phyloP scores from a whole-genome alignment of 2,113 vertebrate species.

The Cariama cristata region DNA sequence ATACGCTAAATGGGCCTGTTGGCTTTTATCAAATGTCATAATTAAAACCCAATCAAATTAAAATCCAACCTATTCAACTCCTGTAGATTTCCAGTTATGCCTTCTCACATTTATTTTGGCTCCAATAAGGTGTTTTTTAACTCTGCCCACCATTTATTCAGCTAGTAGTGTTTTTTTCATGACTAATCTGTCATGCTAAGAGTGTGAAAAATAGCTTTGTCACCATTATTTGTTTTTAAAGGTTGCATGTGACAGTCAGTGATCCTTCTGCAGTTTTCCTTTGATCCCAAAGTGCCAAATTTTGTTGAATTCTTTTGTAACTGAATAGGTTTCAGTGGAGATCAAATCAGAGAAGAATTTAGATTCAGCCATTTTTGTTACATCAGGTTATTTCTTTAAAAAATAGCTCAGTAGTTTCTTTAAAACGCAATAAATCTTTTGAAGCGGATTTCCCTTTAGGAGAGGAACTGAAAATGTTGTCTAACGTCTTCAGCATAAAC shows the following conservation, averaged over 20 bases:
- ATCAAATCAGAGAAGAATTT: not conserved
- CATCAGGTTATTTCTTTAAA: not conserved
- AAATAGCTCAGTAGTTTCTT: not conserved
- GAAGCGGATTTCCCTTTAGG: not conserved
- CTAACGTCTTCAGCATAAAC: not conserved
- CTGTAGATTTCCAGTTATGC: not conserved
- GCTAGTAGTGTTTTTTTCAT: not conserved
- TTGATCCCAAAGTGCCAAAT: not conserved
- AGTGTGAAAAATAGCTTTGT: not conserved
- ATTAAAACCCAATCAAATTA: not conserved
- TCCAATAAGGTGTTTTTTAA: not conserved
- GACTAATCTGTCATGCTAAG: not conserved
- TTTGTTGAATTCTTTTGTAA: not conserved
- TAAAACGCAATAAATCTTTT: not conserved
- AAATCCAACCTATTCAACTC: not conserved
- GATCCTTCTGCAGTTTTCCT: not conserved
- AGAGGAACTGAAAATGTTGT: constrained; percentile 40
- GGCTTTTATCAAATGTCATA: not conserved
- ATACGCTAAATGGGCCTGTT: not conserved
- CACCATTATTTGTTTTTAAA: not conserved
- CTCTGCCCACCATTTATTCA: not conserved
- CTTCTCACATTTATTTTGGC: not conserved
- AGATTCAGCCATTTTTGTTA: not conserved
- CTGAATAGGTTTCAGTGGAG: not conserved
- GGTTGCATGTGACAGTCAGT: not conserved